These are phyloP conservation scores for Theristus sp. DNA, from an alignment of 2,888 invertebrate species.

Conservation along the genomic window DNA sequence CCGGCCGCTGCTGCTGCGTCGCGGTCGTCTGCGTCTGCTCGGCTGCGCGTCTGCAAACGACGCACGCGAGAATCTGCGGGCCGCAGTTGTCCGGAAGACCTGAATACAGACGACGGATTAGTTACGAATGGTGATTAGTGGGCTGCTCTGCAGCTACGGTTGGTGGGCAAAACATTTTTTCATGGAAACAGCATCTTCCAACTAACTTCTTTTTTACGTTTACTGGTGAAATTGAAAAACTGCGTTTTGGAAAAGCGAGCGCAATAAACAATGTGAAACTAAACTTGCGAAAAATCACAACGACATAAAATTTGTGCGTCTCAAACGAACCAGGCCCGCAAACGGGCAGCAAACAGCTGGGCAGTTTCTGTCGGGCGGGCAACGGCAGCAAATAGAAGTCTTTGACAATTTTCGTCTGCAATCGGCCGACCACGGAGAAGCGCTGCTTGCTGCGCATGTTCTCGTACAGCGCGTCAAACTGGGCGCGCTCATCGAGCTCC, in stretches of 20 bases:
- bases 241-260: too few species aligned
- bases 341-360: constrained; percentile 38
- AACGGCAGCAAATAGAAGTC: constrained; percentile 82
- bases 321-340: constrained; percentile 46
- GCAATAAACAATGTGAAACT: too few species aligned
- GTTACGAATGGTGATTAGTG: too few species aligned
- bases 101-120: background rate
- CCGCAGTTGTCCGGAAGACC: background rate
- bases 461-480: constrained; percentile 1
- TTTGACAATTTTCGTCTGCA: constrained; percentile 50
- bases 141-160: too few species aligned
- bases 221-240: too few species aligned
- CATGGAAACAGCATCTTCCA: too few species aligned
- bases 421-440: constrained; percentile 9
- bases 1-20: too few species aligned
- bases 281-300: too few species aligned
- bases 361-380: constrained; percentile 48
- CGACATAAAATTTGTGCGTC: background rate
- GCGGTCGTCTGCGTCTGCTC: too few species aligned
- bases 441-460: constrained; percentile 4
- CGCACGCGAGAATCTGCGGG: background rate
- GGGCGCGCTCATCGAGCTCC: background rate
- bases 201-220: too few species aligned
- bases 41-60: background rate
- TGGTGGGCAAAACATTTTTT: too few species aligned